A percentile compares a stretch with the other conserved stretches of the same genome.
These are phyloP conservation scores for Erethizon dorsatum DNA, from an alignment of 2,797 vertebrate species.

Conservation along the genomic window DNA sequence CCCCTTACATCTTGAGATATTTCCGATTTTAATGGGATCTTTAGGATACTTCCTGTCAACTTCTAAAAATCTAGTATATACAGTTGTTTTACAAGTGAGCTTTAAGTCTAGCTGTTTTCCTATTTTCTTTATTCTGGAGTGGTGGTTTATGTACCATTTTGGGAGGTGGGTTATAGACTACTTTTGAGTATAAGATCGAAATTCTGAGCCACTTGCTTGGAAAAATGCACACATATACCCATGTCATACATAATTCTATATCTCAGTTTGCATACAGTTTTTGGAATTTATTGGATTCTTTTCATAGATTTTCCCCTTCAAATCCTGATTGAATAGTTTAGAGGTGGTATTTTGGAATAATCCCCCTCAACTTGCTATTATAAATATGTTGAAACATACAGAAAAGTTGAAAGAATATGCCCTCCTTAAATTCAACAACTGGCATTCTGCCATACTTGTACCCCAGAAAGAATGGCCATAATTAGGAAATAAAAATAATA, in stretches of 20 bases:
- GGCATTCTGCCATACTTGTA: background rate
- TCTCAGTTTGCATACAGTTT: background rate
- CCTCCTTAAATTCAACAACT: background rate
- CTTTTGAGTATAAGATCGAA: background rate
- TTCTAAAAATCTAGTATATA: background rate
- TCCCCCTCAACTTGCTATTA: background rate
- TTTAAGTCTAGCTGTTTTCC: background rate
- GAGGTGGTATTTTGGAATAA: background rate
- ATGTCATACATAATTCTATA: background rate
- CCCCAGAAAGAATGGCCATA: background rate
- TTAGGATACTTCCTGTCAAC: background rate
- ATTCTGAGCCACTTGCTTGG: background rate
- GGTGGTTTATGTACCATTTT: background rate
- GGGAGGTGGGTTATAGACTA: background rate
- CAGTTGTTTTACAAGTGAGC: conserved; percentile 13
- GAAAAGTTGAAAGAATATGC: background rate
- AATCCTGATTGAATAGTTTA: background rate
- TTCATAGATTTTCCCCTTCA: background rate
- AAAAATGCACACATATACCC: background rate
- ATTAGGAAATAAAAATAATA: background rate
- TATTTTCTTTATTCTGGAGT: background rate
- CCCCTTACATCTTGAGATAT: background rate
- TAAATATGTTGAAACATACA: background rate
- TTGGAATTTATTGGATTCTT: background rate
- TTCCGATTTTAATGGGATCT: background rate